Evolutionary conservation across 2,113 vertebrate genomes (phyloP).

Genomic region (Epinephelus moara): DNA sequence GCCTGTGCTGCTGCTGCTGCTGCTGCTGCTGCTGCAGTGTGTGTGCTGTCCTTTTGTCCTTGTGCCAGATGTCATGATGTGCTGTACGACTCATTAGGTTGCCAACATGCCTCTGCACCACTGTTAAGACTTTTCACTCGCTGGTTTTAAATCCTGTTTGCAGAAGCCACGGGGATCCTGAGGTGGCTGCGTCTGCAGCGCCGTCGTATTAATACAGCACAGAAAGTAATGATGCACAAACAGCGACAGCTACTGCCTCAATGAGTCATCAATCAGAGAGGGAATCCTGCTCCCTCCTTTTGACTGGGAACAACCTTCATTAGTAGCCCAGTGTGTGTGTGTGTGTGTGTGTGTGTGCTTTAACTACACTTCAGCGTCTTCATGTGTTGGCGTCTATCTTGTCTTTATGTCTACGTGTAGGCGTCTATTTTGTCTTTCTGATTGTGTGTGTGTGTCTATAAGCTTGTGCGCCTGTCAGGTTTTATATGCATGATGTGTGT

Average conservation of each 20-base stretch:
- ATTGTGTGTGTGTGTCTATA: conserved; percentile 11
- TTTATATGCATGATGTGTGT: not conserved
- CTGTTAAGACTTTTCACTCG: conserved; percentile 23
- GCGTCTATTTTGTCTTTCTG: conserved; percentile 37
- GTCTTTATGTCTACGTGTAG: conserved; percentile 34
- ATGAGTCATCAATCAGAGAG: conserved; percentile 75
- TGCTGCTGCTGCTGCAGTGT: conserved; percentile 34
- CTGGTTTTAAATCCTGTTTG: conserved; percentile 29
- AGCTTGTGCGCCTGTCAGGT: conserved; percentile 17
- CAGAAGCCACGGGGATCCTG: not conserved
- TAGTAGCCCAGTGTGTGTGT: conserved; percentile 41
- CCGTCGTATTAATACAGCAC: conserved; percentile 38
- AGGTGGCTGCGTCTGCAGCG: conserved; percentile 45
- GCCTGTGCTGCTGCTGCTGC: conserved; percentile 33
- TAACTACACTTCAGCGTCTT: conserved; percentile 48
- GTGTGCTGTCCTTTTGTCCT: conserved; percentile 74
- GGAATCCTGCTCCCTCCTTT: conserved; percentile 71
- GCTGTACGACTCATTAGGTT: conserved; percentile 60
- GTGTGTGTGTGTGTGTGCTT: conserved; percentile 25
- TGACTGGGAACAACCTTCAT: conserved; percentile 76
- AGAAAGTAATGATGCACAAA: conserved; percentile 67
- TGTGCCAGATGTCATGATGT: conserved; percentile 72
- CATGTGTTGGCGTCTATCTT: conserved; percentile 35
- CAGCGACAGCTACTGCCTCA: conserved; percentile 53
- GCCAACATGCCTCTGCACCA: conserved; percentile 42